Evolutionary conservation across 2,888 invertebrate genomes (phyloP).

Genomic region (Nomada goodeniana): DNA sequence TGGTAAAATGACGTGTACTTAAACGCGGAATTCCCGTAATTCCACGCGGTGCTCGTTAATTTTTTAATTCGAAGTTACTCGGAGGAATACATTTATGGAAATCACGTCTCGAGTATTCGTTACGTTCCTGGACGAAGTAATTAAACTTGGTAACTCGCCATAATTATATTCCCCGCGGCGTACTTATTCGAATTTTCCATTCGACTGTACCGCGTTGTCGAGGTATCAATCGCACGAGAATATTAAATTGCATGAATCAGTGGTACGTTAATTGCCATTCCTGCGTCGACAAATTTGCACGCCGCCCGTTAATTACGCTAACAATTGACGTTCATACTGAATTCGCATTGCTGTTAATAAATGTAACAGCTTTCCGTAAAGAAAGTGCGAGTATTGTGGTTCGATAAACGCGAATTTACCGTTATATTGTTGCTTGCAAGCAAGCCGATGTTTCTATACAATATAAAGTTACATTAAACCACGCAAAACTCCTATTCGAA

Average conservation of each 20-base stretch:
- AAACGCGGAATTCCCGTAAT: too few species aligned
- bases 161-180: conserved; percentile 19
- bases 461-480: too few species aligned
- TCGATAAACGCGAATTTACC: too few species aligned
- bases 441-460: too few species aligned
- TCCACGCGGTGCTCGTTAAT: too few species aligned
- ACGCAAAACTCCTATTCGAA: too few species aligned
- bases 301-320: conserved; percentile 29
- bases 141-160: conserved; percentile 20
- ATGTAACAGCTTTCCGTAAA: background rate
- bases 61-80: too few species aligned
- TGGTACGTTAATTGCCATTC: conserved; percentile 32
- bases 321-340: conserved; percentile 5
- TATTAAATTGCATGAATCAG: conserved; percentile 24
- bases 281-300: conserved; percentile 20
- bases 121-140: background rate
- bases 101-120: too few species aligned
- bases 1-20: too few species aligned
- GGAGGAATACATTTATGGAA: too few species aligned
- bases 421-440: too few species aligned
- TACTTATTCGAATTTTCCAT: conserved; percentile 33
- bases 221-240: conserved; percentile 22
- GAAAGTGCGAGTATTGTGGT: too few species aligned
- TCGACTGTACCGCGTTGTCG: background rate
- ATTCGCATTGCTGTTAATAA: background rate